Evolutionary conservation across 2,113 vertebrate genomes (phyloP).

Genomic region (Xenopus borealis): DNA sequence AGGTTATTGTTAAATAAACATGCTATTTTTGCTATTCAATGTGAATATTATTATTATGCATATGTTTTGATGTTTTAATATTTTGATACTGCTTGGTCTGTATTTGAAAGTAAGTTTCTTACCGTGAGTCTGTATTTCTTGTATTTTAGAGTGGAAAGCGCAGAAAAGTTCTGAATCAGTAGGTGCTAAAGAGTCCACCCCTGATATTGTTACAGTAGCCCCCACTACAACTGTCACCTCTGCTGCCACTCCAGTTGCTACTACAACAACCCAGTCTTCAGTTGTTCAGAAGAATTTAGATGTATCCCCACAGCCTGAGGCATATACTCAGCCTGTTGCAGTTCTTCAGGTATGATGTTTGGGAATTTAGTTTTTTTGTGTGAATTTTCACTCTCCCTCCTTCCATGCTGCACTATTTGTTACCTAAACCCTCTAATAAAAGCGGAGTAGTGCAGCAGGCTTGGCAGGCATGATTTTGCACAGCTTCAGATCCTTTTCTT

Average conservation of each 20-base stretch:
- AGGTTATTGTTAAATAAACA: too few relatives aligned
- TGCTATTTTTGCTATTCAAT: not conserved
- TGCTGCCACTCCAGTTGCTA: not conserved
- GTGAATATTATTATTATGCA: not conserved
- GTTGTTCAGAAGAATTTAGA: slow-evolving; percentile 68
- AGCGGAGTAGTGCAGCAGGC: too few relatives aligned
- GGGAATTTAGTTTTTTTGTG: not conserved
- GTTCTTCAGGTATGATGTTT: slow-evolving; percentile 85
- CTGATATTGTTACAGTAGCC: not conserved
- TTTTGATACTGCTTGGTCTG: too few relatives aligned
- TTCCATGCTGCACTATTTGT: too few relatives aligned
- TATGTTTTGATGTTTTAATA: too few relatives aligned
- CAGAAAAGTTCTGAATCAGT: slow-evolving; percentile 76
- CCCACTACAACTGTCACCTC: not conserved
- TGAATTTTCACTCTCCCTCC: not conserved
- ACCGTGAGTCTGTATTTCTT: not conserved
- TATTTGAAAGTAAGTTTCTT: not conserved
- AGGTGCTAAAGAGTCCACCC: slow-evolving; percentile 64
- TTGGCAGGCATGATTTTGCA: not conserved
- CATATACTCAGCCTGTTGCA: slow-evolving; percentile 84
- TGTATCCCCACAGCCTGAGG: slow-evolving; percentile 78
- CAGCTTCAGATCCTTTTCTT: too few relatives aligned
- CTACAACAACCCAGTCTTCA: slow-evolving; percentile 60
- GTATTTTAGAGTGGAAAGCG: slow-evolving; percentile 87
- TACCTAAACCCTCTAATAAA: too few relatives aligned